Conservation (phyloP, 2,888 invertebrate species). For the Hyppa rectilinea region DNA sequence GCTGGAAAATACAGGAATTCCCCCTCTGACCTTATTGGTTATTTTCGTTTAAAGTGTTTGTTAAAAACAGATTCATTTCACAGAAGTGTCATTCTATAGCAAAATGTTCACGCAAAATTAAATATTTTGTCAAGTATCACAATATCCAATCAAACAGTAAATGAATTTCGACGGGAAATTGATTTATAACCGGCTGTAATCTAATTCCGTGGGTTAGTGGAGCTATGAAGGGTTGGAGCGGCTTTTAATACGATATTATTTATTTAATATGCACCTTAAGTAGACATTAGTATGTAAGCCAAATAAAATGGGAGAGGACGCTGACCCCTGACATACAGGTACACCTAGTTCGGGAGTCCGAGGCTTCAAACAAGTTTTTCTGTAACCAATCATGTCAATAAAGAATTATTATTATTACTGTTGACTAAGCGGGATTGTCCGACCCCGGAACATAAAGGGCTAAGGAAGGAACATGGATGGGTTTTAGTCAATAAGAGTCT, state of each 20-base stretch:
- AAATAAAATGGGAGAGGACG: no score
- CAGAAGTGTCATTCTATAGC: neutral
- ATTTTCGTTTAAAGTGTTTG: neutral
- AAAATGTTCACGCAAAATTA: neutral
- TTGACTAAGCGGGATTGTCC: no score
- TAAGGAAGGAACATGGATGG: no score
- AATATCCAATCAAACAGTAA: conserved; percentile 34
- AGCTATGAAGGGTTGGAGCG: conserved; percentile 31
- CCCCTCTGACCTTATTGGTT: neutral
- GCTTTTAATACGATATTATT: conserved; percentile 20
- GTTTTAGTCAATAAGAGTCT: no score
- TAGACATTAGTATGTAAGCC: no score
- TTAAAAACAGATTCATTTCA: neutral
- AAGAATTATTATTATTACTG: no score
- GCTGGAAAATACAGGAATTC: neutral
- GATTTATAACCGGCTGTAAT: conserved; percentile 64
- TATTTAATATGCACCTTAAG: no score
- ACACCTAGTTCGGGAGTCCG: no score
- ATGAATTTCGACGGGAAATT: conserved; percentile 55
- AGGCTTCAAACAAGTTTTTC: no score
- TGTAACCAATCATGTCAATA: no score
- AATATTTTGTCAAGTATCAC: conserved; percentile 15
- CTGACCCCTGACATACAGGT: no score
- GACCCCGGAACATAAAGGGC: no score
- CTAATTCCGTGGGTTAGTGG: conserved; percentile 38